These are phyloP conservation scores for Urocitellus parryii DNA, from an alignment of 2,113 vertebrate species.

Conservation along the genomic window DNA sequence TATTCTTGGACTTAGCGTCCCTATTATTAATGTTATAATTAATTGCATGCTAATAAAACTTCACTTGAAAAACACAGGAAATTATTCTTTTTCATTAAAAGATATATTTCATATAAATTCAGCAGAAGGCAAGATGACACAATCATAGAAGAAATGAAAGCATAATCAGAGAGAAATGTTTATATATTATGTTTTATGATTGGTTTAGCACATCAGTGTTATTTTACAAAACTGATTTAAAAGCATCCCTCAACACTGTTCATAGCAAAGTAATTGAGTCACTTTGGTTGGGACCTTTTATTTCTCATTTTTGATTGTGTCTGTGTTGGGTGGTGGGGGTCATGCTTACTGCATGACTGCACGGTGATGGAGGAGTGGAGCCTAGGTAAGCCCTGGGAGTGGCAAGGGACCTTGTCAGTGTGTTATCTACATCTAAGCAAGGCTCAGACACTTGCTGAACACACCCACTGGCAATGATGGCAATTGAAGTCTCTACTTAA, in stretches of 20 bases:
- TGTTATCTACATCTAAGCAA: background rate
- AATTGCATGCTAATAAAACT: background rate
- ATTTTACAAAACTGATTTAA: conserved; percentile 37
- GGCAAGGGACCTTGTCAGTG: background rate
- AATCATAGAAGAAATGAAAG: background rate
- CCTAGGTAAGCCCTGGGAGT: background rate
- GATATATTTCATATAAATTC: background rate
- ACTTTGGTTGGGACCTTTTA: background rate
- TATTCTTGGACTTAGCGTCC: background rate
- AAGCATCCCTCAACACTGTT: background rate
- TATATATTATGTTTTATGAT: background rate
- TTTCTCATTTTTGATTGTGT: background rate
- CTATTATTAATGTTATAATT: background rate
- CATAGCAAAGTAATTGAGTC: background rate
- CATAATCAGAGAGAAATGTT: conserved; percentile 11
- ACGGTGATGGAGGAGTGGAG: background rate
- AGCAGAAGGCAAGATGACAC: background rate
- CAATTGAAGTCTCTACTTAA: background rate
- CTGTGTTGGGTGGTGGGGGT: background rate
- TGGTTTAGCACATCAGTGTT: conserved; percentile 11
- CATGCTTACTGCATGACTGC: background rate
- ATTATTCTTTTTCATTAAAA: background rate
- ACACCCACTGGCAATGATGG: no score
- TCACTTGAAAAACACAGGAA: conserved; percentile 13
- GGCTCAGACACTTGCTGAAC: background rate